A percentile compares a stretch with the other conserved stretches of the same genome.
Evolutionary conservation across 2,888 invertebrate genomes (phyloP).

Genomic region (Mesoligia furuncula): DNA sequence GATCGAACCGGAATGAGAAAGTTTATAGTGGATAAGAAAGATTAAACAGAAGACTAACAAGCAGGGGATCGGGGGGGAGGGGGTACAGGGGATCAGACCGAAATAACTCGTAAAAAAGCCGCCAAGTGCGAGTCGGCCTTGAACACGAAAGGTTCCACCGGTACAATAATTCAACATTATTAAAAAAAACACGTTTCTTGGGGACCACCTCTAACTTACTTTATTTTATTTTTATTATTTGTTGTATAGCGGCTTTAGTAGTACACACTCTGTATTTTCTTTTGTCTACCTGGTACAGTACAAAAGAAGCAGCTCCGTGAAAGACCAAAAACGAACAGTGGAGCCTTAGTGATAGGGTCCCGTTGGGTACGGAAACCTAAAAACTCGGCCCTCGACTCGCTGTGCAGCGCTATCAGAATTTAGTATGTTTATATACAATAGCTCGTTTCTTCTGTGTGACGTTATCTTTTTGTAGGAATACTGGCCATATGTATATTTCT

Average conservation of each 20-base stretch:
- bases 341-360: too few relatives aligned
- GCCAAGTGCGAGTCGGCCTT: neutral
- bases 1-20: too few relatives aligned
- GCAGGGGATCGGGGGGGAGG: too few relatives aligned
- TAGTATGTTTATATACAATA: constrained; percentile 7
- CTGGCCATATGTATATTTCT: neutral
- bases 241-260: too few relatives aligned
- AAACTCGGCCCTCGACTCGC: neutral
- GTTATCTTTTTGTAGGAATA: constrained; percentile 19
- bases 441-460: constrained; percentile 1
- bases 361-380: too few relatives aligned
- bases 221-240: too few relatives aligned
- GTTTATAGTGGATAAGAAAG: too few relatives aligned
- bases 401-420: neutral
- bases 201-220: too few relatives aligned
- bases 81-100: too few relatives aligned
- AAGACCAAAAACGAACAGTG: neutral
- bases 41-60: too few relatives aligned
- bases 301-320: neutral
- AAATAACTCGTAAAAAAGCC: neutral
- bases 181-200: neutral
- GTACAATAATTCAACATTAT: neutral
- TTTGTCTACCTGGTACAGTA: neutral
- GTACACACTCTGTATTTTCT: too few relatives aligned
- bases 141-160: neutral